Base-by-base conservation (phyloP, 2,888 invertebrate species). In the Mactromeris polynyma region DNA sequence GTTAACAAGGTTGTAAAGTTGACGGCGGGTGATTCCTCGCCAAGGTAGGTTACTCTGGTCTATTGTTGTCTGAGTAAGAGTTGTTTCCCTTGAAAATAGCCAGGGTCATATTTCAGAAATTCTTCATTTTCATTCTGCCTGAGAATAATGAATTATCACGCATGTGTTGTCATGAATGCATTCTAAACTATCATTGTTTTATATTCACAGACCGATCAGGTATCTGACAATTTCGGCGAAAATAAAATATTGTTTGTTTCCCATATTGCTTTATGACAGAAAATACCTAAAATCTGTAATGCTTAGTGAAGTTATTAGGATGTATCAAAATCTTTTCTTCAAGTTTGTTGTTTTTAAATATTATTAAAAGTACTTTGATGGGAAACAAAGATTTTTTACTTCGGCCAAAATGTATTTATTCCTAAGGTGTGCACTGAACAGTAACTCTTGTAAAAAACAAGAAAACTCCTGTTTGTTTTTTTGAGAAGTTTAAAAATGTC, bases 221-320 rank as follows among this genome's bases (percentile, higher is more conserved):
- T 73, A 73, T 73, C 36, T 73, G 0, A 73, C 26, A 73, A 36
- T 33, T 73, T 33, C 17, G 73, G 73, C 73, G 21, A 73, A 69
- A 73, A 33, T 73, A 33, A 73, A 73, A 73, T 36, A 73, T 73
- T 73, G 17, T 73, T 73, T 73, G 73, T 73, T 73, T 73, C 73
- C 73, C 73, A 19, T 73, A 19, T 4, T 73, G 19, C 19, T 19
- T 19, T 17, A 36, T 19, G 17, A 36, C 36, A 33, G 36, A 69
- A 69, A 33, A 14, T 33, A 54, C n/a, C 54, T 9, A 31, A 6
- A 73, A 36, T 19, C 36, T 2, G 58, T 58, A n/a, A n/a, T 58
- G 7, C 19, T n/a, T 26, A n/a, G n/a, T n/a, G n/a, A n/a, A n/a
- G n/a, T n/a, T n/a, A n/a, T n/a, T n/a, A n/a, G n/a, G n/a, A 3